A percentile compares a stretch with the other conserved stretches of the same genome.
Conservation (phyloP, 1,140 invertebrate species). For the Papilio polytes region DNA sequence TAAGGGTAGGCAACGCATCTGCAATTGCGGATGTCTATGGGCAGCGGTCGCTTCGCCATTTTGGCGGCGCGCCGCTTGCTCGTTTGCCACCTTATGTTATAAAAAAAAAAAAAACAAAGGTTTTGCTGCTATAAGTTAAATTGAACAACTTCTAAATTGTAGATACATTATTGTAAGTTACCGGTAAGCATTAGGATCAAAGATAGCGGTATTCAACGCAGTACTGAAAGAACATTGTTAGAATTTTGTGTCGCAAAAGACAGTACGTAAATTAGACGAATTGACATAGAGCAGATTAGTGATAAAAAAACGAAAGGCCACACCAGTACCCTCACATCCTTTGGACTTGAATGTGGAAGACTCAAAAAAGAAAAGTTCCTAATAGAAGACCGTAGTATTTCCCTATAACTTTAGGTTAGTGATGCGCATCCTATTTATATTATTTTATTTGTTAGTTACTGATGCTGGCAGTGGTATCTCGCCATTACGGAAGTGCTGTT, state of each 20-base stretch:
- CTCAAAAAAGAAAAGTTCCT: background rate
- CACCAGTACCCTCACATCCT: no score
- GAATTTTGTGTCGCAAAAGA: background rate
- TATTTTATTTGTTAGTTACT: background rate
- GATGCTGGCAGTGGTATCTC: background rate
- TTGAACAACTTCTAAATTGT: background rate
- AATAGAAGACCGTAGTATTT: background rate
- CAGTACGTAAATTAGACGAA: background rate
- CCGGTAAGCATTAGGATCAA: no score
- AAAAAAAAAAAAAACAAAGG: no score
- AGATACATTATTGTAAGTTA: no score
- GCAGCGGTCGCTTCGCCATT: no score
- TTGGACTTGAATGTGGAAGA: background rate
- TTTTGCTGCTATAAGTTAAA: background rate
- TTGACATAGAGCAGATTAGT: background rate
- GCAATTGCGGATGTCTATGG: no score
- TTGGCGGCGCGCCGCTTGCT: no score
- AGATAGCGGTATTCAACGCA: background rate
- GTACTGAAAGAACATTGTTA: background rate
- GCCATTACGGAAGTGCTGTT: background rate
- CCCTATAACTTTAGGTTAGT: background rate
- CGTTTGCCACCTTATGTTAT: no score
- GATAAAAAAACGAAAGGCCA: no score
- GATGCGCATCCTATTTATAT: background rate
- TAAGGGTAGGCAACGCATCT: no score